Evolutionary conservation across 2,888 invertebrate species (phyloP), one percentile per base, ranked within the genome.

Genomic region (Griposia aprilina): DNA sequence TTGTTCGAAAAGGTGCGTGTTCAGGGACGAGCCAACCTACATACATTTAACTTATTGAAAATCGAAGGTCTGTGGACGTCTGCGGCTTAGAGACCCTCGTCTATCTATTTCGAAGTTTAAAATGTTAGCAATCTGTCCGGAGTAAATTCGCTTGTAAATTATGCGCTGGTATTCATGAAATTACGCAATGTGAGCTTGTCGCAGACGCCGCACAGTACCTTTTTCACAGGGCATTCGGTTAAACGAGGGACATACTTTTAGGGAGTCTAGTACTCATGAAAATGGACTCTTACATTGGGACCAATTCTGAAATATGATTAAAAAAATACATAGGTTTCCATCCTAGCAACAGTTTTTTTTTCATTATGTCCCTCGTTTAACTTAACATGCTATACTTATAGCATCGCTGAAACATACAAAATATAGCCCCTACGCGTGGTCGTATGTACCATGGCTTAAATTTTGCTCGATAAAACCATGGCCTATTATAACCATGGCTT

Each of bases 41-140:
- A 23, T 57, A 57, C 17, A 60, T 48, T 62, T 48, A 10, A 36
- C 48, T 63, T 7, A 50, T 20, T 41, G 36, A 57, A n/a, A 80
- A 57, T 26, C 81, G 26, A 55, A 75, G 52, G 45, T 59, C 23
- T 55, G 4, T 48, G 55, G 15, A 41, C 30, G 26, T 63, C 52
- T 74, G 79, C 52, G 75, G 79, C 52, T 74, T 52, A 1, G 10
- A 59, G 45, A 52, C 45, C 36, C 52, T 59, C 30, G 45, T 66
- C 30, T 8, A 59, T 66, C 41, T 30, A 52, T 52, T 59, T 66
- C 30, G 5, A 79, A 66, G 57, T 36, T 75, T 65, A 1, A 30
- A 26, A 74, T 65, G 13, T 7, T 23, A 23, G 30, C 52, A 52
- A 66, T 52, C 5, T 6, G n/a, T 81, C 4, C 11, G 59, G 23